Conservation (phyloP, 2,888 invertebrate species). For the Ommatoiulus sabulosus region DNA sequence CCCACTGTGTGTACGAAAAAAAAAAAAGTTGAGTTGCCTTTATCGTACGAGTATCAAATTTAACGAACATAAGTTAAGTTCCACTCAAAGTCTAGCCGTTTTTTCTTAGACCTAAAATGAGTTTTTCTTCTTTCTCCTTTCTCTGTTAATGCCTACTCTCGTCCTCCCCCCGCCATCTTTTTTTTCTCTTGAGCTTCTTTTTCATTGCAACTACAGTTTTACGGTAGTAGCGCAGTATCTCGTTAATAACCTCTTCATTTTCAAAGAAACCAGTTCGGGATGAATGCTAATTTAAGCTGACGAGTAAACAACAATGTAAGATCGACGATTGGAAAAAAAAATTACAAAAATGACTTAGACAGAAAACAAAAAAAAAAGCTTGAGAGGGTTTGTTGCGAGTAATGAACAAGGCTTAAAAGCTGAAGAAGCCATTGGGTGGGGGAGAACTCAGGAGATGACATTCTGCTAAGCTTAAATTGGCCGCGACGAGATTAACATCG, state of each 20-base stretch:
- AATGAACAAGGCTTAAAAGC: not conserved
- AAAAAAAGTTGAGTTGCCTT: not conserved
- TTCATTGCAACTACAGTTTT: not conserved
- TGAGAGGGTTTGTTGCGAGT: not conserved
- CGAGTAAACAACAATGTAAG: slow-evolving; percentile 21
- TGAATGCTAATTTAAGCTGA: slow-evolving; percentile 36
- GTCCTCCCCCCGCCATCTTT: not conserved
- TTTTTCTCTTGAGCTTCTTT: not conserved
- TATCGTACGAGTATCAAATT: slow-evolving; percentile 31
- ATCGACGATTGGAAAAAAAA: not conserved
- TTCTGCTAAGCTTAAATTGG: not conserved
- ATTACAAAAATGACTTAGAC: not conserved
- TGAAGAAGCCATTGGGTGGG: not conserved
- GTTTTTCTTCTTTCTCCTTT: not conserved
- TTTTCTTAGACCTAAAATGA: not conserved
- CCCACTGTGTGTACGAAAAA: not conserved
- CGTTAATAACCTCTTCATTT: slow-evolving; percentile 43
- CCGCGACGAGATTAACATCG: not conserved
- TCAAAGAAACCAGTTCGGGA: slow-evolving; percentile 5
- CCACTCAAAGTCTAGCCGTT: slow-evolving; percentile 29
- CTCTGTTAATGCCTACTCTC: not conserved
- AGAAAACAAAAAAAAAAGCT: not conserved
- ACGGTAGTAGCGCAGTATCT: not conserved
- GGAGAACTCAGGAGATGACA: not conserved
- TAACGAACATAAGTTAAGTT: slow-evolving; percentile 19